These are phyloP conservation scores for Caenorhabditis wallacei DNA, from an alignment of 2,888 invertebrate species.

Conservation along the genomic window DNA sequence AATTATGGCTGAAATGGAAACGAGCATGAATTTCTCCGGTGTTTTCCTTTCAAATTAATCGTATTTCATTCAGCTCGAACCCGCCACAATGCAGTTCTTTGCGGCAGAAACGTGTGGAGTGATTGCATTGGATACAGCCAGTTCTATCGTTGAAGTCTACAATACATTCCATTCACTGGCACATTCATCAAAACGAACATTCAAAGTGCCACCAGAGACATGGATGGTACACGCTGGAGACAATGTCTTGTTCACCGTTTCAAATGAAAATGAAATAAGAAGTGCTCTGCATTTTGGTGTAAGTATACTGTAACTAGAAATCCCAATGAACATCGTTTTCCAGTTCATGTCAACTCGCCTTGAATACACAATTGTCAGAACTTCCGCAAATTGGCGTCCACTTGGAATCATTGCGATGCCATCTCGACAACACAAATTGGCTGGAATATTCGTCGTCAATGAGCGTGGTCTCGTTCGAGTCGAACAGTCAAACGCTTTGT, in stretches of 20 bases:
- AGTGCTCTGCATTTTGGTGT: constrained; percentile 71
- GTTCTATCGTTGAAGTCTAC: constrained; percentile 57
- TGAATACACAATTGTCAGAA: constrained; percentile 64
- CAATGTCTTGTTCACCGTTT: constrained; percentile 69
- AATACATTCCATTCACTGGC: constrained; percentile 56
- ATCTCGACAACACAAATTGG: constrained; percentile 56
- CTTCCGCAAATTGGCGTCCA: constrained; percentile 69
- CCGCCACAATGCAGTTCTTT: constrained; percentile 59
- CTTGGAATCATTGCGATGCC: constrained; percentile 70
- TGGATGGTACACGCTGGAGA: constrained; percentile 67
- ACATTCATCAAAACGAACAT: constrained; percentile 56
- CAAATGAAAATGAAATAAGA: constrained; percentile 65
- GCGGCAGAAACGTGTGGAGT: constrained; percentile 46
- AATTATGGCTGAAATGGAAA: constrained; percentile 29
- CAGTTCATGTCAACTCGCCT: constrained; percentile 66
- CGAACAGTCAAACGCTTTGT: constrained; percentile 62
- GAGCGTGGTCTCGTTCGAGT: constrained; percentile 72
- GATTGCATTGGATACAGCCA: constrained; percentile 55
- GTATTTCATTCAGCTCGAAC: constrained; percentile 53
- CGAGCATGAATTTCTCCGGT: constrained; percentile 9
- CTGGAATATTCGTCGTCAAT: constrained; percentile 70
- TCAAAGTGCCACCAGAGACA: constrained; percentile 69
- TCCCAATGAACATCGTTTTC: background rate
- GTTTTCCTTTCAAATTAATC: background rate
- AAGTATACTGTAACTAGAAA: background rate